Evolutionary conservation across 2,113 vertebrate genomes (phyloP), one percentile per base, ranked within the genome.

Genomic region (Sitta europaea): DNA sequence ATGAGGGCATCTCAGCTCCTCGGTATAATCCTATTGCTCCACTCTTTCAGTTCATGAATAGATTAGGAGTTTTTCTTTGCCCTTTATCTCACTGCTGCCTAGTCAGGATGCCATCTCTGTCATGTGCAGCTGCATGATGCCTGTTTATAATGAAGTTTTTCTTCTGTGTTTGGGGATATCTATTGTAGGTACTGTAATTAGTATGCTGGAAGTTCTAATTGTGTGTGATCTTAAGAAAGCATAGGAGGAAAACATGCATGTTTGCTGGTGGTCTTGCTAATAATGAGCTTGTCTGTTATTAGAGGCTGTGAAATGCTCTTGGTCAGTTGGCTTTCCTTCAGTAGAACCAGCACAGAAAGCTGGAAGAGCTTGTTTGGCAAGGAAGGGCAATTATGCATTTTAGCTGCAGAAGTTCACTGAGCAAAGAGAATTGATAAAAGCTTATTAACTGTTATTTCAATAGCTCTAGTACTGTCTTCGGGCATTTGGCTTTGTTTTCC

Each of bases 101-200:
- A 12, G 20, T 50, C 40, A 77, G 48, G 47, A 58, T 62, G 38
- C 53, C 35, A 11, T 12, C 45, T 78, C 53, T 76, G 66, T 72
- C 55, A 33, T 1, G 1, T 1, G 4, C 4, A 68, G 45, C 38
- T 6, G 11, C 12, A 5, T 0, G 0, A 23, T 57, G 40, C 36
- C 38, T 77, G 1, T 51, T 74, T 18, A 4, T 33, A 51, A 61
- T 35, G 23, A 50, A 65, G 19, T 7, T 73, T 65, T 65, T 9
- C 55, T 12, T 50, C 28, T 17, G 21, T 28, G 14, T 72, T 77
- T 36, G 35, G n/a, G 76, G 12, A 43, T 70, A 2, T 16, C 10
- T 29, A 1, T 38, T 59, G 48, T 28, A 63, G 59, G n/a, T 6
- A 28, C 38, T 74, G 1, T 20, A n/a, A 5, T 12, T 38, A 63